phyloP scores from a whole-genome alignment of 1,140 invertebrate species.

The Drosophila cardini region DNA sequence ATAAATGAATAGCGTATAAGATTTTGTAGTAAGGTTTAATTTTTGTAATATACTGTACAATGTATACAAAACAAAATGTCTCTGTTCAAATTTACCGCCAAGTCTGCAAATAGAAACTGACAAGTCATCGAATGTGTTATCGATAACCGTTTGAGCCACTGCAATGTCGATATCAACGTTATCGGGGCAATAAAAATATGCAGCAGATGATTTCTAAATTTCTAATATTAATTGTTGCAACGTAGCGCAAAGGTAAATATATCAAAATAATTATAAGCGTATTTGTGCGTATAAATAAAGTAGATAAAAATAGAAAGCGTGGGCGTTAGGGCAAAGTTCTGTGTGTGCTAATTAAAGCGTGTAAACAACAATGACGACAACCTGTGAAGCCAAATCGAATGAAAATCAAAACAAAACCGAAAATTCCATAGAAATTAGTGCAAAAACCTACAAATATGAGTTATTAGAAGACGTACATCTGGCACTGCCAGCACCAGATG shows the following conservation, averaged over 20 bases:
- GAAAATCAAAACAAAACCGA: background rate
- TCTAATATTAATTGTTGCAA: conserved; percentile 50
- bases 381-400: conserved; percentile 24
- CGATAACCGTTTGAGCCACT: background rate
- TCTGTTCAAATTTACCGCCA: background rate
- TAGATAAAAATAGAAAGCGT: background rate
- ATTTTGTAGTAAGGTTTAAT: conserved; percentile 27
- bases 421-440: conserved; percentile 8
- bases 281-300: conserved; percentile 1
- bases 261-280: conserved; percentile 5
- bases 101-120: background rate
- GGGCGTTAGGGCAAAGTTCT: background rate
- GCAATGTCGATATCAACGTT: conserved; percentile 11
- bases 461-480: conserved; percentile 58
- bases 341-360: conserved; percentile 7
- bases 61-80: conserved; percentile 5
- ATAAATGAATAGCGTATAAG: conserved; percentile 71
- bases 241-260: conserved; percentile 50
- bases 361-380: conserved; percentile 32
- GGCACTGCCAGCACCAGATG: conserved; percentile 28
- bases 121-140: background rate
- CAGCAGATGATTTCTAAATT: conserved; percentile 51
- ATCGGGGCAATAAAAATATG: conserved; percentile 34
- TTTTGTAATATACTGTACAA: conserved; percentile 8
- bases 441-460: conserved; percentile 56